Evolutionary conservation across 1,140 invertebrate species (phyloP).

Genomic region (Penaeus chinensis): DNA sequence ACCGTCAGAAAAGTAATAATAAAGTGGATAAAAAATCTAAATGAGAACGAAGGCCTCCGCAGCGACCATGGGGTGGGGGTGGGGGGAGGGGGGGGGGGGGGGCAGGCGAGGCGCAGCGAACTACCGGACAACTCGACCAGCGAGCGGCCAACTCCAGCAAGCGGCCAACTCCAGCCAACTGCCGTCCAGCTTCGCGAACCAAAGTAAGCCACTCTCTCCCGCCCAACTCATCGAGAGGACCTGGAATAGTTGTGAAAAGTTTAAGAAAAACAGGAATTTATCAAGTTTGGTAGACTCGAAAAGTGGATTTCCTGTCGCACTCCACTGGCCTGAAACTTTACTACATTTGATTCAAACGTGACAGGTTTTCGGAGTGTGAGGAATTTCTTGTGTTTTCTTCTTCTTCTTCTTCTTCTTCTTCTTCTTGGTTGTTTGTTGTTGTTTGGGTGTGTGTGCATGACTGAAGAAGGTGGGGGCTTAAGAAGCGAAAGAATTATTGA

Average conservation of each 20-base stretch:
- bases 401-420: not conserved
- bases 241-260: conserved; percentile 42
- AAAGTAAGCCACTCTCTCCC: not conserved
- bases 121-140: no score
- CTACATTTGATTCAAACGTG: conserved; percentile 19
- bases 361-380: not conserved
- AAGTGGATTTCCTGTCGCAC: conserved; percentile 41
- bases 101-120: no score
- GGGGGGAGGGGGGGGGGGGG: no score
- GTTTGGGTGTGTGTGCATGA: not conserved
- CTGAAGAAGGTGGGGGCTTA: not conserved
- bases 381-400: conserved; percentile 13
- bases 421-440: not conserved
- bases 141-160: no score
- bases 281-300: conserved; percentile 41
- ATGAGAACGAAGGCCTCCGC: no score
- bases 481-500: no score
- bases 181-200: not conserved
- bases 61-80: no score
- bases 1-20: no score
- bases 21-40: no score
- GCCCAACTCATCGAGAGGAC: not conserved
- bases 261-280: conserved; percentile 59
- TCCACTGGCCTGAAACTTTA: conserved; percentile 26
- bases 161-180: conserved; percentile 17